phyloP scores from a whole-genome alignment of 2,113 vertebrate genomes.

The Sinosuthora webbiana region DNA sequence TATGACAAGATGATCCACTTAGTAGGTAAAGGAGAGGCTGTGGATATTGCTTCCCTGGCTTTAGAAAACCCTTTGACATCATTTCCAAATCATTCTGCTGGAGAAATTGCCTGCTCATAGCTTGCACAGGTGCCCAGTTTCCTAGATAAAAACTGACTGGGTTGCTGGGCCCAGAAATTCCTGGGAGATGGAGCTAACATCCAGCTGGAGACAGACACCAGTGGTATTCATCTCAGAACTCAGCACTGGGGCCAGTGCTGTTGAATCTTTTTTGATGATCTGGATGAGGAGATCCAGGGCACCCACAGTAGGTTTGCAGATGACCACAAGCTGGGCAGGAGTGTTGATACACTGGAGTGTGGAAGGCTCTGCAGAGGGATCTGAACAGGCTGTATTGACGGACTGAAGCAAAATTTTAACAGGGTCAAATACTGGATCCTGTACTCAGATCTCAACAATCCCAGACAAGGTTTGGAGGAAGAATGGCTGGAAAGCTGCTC shows the following conservation, averaged over 20 bases:
- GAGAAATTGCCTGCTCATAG: neutral
- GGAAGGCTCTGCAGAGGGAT: neutral
- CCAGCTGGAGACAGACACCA: fast-evolving
- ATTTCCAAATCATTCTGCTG: neutral
- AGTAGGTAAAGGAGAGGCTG: neutral
- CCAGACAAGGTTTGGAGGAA: neutral
- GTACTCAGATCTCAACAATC: neutral
- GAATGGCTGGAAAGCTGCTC: neutral
- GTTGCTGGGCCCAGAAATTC: neutral
- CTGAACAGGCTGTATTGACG: neutral
- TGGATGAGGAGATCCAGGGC: neutral
- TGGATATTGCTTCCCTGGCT: neutral
- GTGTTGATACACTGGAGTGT: neutral
- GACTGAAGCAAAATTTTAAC: neutral
- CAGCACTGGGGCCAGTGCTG: neutral
- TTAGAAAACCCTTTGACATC: neutral
- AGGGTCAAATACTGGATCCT: neutral
- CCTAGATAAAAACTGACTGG: neutral
- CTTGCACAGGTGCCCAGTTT: neutral
- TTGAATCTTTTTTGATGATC: too few relatives aligned
- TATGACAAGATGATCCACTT: neutral
- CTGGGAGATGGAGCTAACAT: neutral
- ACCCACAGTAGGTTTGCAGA: neutral
- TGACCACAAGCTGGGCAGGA: neutral
- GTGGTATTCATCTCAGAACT: neutral